Evolutionary conservation across 1,140 invertebrate species (phyloP), one percentile per base, ranked within the genome.

Genomic region (Diabrotica virgifera): DNA sequence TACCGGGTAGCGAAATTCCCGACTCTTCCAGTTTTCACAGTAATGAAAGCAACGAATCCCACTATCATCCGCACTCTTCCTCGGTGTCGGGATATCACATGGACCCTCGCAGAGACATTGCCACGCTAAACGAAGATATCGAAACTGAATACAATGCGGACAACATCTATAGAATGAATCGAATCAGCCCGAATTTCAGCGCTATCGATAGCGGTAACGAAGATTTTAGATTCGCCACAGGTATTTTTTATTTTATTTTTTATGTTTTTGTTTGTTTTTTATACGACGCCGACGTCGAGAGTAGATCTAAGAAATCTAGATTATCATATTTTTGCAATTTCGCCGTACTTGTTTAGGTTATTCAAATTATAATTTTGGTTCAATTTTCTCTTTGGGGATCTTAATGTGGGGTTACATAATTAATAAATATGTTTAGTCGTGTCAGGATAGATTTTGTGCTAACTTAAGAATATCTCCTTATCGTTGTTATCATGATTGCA

Each of bases 21-120:
- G 94, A 96, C 80, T 94, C 93, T 35, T 93, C 92, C 54, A 92
- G 90, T 79, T 88, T 91, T 76, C 91, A 93, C 78, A 94, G 91
- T 80, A 92, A 93, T 74, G 91, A 94, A 78, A 93, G 90, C 74
- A 94, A 94, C 78, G 89, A 90, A 79, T 89, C 89, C 35, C 85
- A 83, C 67, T 59, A 68, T 76, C 81, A 82, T 74, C 82, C 65
- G 35, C 60, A 65, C 50, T 46, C 65, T 40, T 67, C 63, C 46
- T 63, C 59, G 36, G 40, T 46, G 8, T 46, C 40, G 40, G 40
- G 40, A 46, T 46, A 46, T n/a, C 40, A 46, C 40, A 46, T 70
- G 35, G 85, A 89, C 78, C 83, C 86, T 59, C 80, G 80, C 10
- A 80, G 86, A 71, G 86, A 88, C 72, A 87, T 89, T 72, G 84